Evolutionary conservation across 2,113 vertebrate genomes (phyloP).

Genomic region (Melierax canorus): DNA sequence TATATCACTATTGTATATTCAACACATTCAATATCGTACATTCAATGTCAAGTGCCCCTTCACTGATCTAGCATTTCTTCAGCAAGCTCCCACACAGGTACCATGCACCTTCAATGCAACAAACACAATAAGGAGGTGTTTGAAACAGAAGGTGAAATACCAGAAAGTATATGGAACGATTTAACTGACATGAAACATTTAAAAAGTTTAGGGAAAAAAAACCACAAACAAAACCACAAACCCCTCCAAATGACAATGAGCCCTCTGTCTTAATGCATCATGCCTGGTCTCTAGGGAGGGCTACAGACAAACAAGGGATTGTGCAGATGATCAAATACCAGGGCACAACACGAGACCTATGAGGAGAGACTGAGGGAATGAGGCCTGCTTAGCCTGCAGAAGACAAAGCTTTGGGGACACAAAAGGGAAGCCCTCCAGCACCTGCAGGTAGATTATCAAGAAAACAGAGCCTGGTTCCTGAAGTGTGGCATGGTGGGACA

Average conservation of each 20-base stretch:
- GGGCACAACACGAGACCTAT: neutral
- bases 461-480: neutral
- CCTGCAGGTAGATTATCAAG: neutral
- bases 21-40: neutral
- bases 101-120: neutral
- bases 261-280: neutral
- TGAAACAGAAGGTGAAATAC: neutral
- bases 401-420: neutral
- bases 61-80: neutral
- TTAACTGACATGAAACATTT: neutral
- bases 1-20: neutral
- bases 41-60: neutral
- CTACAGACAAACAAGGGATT: constrained; percentile 7
- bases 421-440: neutral
- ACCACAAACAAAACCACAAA: neutral
- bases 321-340: neutral
- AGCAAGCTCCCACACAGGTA: neutral
- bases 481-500: rapidly evolving
- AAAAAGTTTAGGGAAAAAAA: neutral
- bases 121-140: neutral
- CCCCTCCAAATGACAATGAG: neutral
- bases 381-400: neutral
- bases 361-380: neutral
- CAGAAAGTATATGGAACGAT: rapidly evolving
- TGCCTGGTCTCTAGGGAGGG: neutral